Evolutionary conservation across 2,797 vertebrate species (phyloP), one percentile per base, ranked within the genome.

Genomic region (Cynopterus sphinx): DNA sequence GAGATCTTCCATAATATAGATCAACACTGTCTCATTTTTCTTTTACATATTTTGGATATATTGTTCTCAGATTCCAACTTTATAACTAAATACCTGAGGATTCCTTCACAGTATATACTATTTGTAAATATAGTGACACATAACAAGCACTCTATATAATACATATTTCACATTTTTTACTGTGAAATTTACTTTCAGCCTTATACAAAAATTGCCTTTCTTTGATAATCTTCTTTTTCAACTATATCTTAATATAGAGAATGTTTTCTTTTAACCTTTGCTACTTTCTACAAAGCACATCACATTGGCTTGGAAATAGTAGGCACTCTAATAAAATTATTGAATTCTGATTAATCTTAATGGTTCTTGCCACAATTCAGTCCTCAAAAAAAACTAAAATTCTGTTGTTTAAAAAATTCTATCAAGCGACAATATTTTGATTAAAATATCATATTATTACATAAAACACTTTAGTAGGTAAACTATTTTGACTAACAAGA

Each of bases 161-260:
- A 75, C 9, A 63, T 36, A 74, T 17, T 71, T 94, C 39, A 57
- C 7, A 28, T 73, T 85, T 89, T 67, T 87, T 81, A 92, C 24
- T 22, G n/a, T 79, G 41, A 96, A 92, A 68, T 78, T 89, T 94
- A 68, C 74, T 87, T 78, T 73, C 59, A 90, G 26, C 28, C 36
- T 70, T 73, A 46, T 53, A 26, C 68, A 28, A 94, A 96, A 86
- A 53, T 41, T 59, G 3, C 5, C n/a, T 53, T 1, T 82, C 28
- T 53, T 71, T 46, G 15, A 63, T 63, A 74, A 67, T 6, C 17
- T 75, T n/a, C 12, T 19, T 70, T 87, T 91, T 2, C n/a, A 15
- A 91, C 26, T 78, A 49, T 46, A 74, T 31, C 10, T 2, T 91
- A 86, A 81, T 21, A 39, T 73, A 46, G 51, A 92, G n/a, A 73